These are phyloP conservation scores for Andrena trimmerana DNA, from an alignment of 2,888 invertebrate genomes.

Conservation along the genomic window DNA sequence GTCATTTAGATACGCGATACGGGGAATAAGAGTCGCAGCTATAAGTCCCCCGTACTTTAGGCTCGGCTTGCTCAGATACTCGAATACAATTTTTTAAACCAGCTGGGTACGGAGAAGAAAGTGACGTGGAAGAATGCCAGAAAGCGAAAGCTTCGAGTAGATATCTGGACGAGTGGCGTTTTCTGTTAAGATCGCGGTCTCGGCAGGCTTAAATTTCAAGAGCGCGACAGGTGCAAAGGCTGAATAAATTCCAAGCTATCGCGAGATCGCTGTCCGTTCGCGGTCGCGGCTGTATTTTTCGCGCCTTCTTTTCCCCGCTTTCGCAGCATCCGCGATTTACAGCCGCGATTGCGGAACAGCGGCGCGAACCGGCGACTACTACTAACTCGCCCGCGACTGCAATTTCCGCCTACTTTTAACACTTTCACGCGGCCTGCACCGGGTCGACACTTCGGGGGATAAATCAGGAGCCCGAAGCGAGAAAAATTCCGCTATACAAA, in stretches of 20 bases:
- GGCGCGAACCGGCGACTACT: neutral
- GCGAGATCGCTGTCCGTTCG: constrained; percentile 68
- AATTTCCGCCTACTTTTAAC: neutral
- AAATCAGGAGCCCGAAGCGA: constrained; percentile 7
- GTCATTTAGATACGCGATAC: too few species aligned
- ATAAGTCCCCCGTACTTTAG: too few species aligned
- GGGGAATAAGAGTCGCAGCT: too few species aligned
- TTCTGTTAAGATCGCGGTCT: constrained; percentile 6
- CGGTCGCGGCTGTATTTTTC: constrained; percentile 48
- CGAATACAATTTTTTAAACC: too few species aligned
- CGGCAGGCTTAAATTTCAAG: constrained; percentile 66
- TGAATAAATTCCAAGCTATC: constrained; percentile 76
- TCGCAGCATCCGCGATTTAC: constrained; percentile 30
- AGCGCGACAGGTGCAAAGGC: constrained; percentile 71
- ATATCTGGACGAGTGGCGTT: neutral
- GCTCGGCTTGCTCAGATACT: too few species aligned
- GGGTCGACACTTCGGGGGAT: neutral
- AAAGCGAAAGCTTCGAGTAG: constrained; percentile 20
- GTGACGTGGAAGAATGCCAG: neutral
- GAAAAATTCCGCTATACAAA: constrained; percentile 6
- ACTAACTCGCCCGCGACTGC: neutral
- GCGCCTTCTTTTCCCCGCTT: constrained; percentile 17
- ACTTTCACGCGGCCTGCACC: neutral
- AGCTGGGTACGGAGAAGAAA: too few species aligned
- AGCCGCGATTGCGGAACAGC: constrained; percentile 34